A percentile compares a stretch with the other conserved stretches of the same genome.
Evolutionary conservation across 2,888 invertebrate genomes (phyloP).

Genomic region (Glaucopsyche alexis): DNA sequence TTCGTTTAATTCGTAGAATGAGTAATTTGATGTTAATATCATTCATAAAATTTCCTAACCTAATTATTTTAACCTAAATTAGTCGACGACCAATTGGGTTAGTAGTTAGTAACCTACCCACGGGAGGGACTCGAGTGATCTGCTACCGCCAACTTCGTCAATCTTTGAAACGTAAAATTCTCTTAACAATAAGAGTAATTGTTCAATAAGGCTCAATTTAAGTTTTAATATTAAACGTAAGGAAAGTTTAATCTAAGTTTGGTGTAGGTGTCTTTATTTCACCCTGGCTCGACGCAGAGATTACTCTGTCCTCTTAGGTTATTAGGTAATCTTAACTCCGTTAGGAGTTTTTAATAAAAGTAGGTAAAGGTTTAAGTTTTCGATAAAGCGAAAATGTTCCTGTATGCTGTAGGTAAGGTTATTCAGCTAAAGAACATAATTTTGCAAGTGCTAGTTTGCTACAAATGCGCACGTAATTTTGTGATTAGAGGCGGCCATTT

Average conservation of each 20-base stretch:
- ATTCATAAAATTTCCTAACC: not conserved
- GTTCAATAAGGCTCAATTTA: not conserved
- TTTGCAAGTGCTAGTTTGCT: not conserved
- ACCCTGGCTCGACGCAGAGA: not conserved
- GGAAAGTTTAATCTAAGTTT: not conserved
- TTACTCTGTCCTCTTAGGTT: too few relatives aligned
- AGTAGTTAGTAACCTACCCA: too few relatives aligned
- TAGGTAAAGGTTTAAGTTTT: not conserved
- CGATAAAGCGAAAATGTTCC: not conserved
- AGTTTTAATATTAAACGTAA: not conserved
- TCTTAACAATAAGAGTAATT: not conserved
- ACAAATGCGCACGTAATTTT: constrained; percentile 21
- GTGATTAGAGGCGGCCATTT: constrained; percentile 15
- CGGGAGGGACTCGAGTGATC: not conserved
- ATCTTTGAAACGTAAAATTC: not conserved
- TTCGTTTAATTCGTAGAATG: constrained; percentile 10
- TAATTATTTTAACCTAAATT: not conserved
- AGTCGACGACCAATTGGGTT: not conserved
- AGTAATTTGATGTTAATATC: not conserved
- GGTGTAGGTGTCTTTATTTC: constrained; percentile 10
- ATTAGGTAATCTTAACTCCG: too few relatives aligned
- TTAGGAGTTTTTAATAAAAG: constrained; percentile 20
- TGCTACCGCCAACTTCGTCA: not conserved
- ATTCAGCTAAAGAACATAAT: constrained; percentile 3
- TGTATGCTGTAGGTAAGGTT: not conserved